Base-by-base conservation (phyloP, 1,140 invertebrate species). In the Patella vulgata region DNA sequence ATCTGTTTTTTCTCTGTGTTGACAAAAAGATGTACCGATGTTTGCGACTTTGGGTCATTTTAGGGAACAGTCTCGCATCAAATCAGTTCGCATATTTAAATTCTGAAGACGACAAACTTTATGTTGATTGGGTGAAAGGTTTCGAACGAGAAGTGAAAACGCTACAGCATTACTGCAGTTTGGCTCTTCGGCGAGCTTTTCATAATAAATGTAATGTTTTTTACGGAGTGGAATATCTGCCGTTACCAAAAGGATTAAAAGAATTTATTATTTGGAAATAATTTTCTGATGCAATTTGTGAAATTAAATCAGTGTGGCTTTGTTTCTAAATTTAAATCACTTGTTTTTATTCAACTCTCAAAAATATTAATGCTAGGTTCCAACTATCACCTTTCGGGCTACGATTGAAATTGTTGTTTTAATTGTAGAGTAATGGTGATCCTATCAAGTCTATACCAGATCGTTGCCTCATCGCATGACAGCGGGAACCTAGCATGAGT, bases 101-200 rank as follows among this genome's bases (percentile, higher is more conserved):
- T 25, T 36, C 52, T 12, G 31, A 23, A 33, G 33, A 39, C 9
- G 52, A 54, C 19, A 54, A 54, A 27, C 12, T 4, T 19, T 54
- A 39, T 54, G 19, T 54, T 19, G 33, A 40, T 23, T 54, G 52
- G 52, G 9, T 54, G 52, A 36, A 39, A 33, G 23, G 9, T 9
- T 54, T 39, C 39, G 19, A 14, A 25, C 17, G 19, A 23, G 40
- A 30, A 21, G 19, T 40, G 19, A 30, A 54, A n/a, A 8, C 52
- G 1, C 25, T 54, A n/a, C n/a, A 54, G 27, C 33, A 54, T 40
- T 54, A 54, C 25, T 54, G 31, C 25, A 30, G 52, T 14, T 23
- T 54, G 19, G 30, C 30, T 3, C n/a, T 54, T 23, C 11, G 52
- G 25, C 36, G 17, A 23, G 17, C 31, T 3, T 40, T 54, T 19